phyloP scores from a whole-genome alignment of 2,888 invertebrate species.

The Ypsolopha scabrella region DNA sequence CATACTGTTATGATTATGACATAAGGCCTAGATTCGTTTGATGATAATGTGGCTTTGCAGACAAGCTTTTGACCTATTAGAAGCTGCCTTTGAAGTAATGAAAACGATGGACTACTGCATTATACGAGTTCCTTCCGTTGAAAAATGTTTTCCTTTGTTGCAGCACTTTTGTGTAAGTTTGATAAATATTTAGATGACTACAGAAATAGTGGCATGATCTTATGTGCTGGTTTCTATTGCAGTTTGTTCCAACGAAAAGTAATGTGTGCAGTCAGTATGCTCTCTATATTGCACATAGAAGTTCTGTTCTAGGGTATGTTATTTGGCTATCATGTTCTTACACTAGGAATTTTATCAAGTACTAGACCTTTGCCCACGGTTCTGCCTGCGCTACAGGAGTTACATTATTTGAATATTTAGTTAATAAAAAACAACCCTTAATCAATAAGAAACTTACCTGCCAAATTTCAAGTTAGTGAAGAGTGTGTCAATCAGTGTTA shows the following conservation, averaged over 20 bases:
- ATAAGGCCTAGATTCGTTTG: not conserved
- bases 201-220: not conserved
- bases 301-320: slow-evolving; percentile 41
- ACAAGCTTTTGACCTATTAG: slow-evolving; percentile 66
- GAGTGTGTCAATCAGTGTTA: no score
- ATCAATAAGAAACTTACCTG: no score
- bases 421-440: no score
- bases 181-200: not conserved
- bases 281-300: slow-evolving; percentile 43
- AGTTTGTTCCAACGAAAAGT: slow-evolving; percentile 42
- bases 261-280: slow-evolving; percentile 29
- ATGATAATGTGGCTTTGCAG: slow-evolving; percentile 20
- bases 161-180: slow-evolving; percentile 60
- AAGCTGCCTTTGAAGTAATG: slow-evolving; percentile 76
- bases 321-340: not conserved
- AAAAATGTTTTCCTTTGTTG: slow-evolving; percentile 52
- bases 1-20: no score
- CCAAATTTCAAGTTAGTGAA: no score
- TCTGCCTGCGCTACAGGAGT: no score
- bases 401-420: no score
- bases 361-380: no score
- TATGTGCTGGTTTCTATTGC: slow-evolving; percentile 13
- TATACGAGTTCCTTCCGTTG: slow-evolving; percentile 62
- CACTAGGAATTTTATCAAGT: no score
- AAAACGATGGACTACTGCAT: slow-evolving; percentile 74